Base-by-base conservation (phyloP, 2,888 invertebrate genomes). In the Cabera pusaria region DNA sequence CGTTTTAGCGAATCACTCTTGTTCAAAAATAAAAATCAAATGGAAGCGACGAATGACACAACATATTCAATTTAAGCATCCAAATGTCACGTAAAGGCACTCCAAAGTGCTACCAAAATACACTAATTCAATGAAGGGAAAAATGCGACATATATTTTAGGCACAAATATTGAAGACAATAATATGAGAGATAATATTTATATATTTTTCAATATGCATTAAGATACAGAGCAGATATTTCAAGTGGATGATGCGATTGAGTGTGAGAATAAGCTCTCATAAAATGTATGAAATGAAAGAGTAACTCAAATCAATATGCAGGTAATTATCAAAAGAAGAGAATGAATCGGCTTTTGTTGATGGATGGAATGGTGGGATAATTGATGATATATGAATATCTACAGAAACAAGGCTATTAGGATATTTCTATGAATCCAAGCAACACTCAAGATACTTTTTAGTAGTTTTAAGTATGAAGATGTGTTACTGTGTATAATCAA, bases 1-100 rank as follows among this genome's bases (percentile, higher is more conserved):
- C 44, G 38, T 53, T 62, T 69, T 67, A 47, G 68, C 73, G 64
- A 72, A 60, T 74, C 74, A 75, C 52, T 44, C 45, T 49, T 51
- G 44, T 56, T 53, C 44, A 29, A 51, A 54, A 44, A 52, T 48
- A 58, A 57, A 49, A 55, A 34, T 20, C 3, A 10, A 53, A 42
- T 56, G 52, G 41, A 38, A 43, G 40, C 40, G 38, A 44, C 32
- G 48, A 56, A 63, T 80, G 78, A 82, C 68, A 59, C 41, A 55
- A 66, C 66, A 59, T 44, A 53, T 74, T 64, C 38, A 49, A 63
- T 61, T 50, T 49, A 63, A 59, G 61, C 52, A 54, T 10, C 17
- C 47, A 31, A 29, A 45, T 47, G 64, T 62, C 68, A 67, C 64
- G 59, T 64, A 64, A 66, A 69, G 53, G 52, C 48, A 70, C 67